A percentile compares a stretch with the other conserved stretches of the same genome.
Evolutionary conservation across 2,888 invertebrate genomes (phyloP).

Genomic region (Cryptocephalus primarius): DNA sequence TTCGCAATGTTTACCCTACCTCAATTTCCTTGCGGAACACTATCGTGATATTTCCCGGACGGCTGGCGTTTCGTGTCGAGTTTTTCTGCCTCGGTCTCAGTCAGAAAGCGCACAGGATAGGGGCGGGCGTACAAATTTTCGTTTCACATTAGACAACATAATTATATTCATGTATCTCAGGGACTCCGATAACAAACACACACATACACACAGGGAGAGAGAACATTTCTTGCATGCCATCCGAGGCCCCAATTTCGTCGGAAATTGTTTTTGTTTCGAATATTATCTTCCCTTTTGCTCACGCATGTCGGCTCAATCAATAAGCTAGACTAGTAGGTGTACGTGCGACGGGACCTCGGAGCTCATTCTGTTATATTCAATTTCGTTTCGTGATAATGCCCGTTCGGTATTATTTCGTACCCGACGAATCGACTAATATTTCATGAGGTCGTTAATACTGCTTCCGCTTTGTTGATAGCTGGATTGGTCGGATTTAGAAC

Average conservation of each 20-base stretch:
- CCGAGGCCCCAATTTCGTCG: constrained; percentile 12
- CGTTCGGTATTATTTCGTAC: too few relatives aligned
- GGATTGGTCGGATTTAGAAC: too few relatives aligned
- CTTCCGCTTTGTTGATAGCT: too few relatives aligned
- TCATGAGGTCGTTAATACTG: too few relatives aligned
- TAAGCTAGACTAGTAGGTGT: not conserved
- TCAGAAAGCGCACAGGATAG: not conserved
- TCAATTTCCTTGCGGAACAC: too few relatives aligned
- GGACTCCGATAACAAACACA: constrained; percentile 15
- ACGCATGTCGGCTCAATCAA: constrained; percentile 10
- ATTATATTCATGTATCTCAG: constrained; percentile 22
- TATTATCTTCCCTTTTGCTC: constrained; percentile 9
- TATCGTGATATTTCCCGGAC: not conserved
- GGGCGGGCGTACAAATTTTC: constrained; percentile 8
- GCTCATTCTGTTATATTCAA: too few relatives aligned
- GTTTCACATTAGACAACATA: constrained; percentile 20
- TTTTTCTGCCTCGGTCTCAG: not conserved
- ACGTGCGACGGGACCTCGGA: too few relatives aligned
- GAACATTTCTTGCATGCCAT: not conserved
- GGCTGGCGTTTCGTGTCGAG: not conserved
- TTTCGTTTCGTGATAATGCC: too few relatives aligned
- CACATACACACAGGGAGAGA: not conserved
- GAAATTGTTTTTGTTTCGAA: constrained; percentile 16
- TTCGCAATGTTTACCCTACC: too few relatives aligned
- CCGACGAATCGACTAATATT: too few relatives aligned